Percentiles rank a stretch among this genome's conserved stretches.
phyloP scores from a whole-genome alignment of 2,888 invertebrate species.

The Proisotoma minuta region DNA sequence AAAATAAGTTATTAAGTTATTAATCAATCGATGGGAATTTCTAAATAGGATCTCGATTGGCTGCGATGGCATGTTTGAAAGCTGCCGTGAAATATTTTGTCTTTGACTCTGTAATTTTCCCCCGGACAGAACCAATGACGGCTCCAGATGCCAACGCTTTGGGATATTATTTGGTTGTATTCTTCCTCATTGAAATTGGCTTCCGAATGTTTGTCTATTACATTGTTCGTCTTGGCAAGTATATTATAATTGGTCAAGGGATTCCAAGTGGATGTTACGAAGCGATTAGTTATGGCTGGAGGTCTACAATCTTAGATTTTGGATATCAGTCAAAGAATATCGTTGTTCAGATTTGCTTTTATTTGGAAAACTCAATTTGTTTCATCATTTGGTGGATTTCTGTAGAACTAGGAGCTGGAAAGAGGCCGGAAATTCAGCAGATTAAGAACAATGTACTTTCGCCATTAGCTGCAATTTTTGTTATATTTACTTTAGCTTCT shows the following conservation, averaged over 20 bases:
- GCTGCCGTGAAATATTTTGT: conserved; percentile 28
- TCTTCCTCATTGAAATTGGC: conserved; percentile 25
- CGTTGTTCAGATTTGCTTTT: conserved; percentile 42
- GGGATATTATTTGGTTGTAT: conserved; percentile 11
- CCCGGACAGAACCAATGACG: not conserved
- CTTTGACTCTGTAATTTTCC: not conserved
- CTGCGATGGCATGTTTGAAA: conserved; percentile 35
- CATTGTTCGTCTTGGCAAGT: conserved; percentile 31
- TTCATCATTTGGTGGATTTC: conserved; percentile 38
- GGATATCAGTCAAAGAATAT: conserved; percentile 43
- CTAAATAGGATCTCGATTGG: conserved; percentile 31
- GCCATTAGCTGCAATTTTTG: conserved; percentile 23
- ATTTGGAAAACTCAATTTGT: conserved; percentile 36
- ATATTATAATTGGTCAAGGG: conserved; percentile 20
- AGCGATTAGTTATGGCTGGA: conserved; percentile 44
- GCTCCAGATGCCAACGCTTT: conserved; percentile 8
- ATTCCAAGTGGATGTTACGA: conserved; percentile 43
- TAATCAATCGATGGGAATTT: not conserved
- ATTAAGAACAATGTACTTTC: conserved; percentile 12
- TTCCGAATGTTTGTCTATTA: conserved; percentile 32
- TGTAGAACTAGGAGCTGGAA: not conserved
- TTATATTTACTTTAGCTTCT: conserved; percentile 16
- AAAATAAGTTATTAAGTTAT: not conserved
- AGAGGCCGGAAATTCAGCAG: not conserved
- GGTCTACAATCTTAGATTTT: conserved; percentile 38